phyloP scores from a whole-genome alignment of 2,888 invertebrate species.

The Eilema caniola region DNA sequence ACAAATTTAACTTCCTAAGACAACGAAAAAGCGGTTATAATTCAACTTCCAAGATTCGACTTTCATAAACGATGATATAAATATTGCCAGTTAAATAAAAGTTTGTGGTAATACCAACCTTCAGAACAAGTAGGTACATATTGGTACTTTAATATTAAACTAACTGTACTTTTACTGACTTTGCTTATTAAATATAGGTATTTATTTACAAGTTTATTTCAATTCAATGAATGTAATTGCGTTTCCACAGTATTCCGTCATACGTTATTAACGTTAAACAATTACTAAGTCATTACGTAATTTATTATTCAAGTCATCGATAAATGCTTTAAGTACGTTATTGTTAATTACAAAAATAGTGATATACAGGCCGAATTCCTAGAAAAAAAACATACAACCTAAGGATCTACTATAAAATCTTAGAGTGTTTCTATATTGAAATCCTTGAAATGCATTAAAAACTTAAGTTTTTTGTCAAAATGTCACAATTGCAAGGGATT shows the following conservation, averaged over 20 bases:
- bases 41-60: not conserved
- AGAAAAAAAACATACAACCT: slow-evolving; percentile 3
- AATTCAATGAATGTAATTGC: not conserved
- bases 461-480: too few species aligned
- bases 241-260: not conserved
- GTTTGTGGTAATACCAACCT: not conserved
- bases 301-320: not conserved
- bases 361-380: not conserved
- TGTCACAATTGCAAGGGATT: not conserved
- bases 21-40: not conserved
- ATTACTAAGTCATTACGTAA: not conserved
- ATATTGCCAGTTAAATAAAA: not conserved
- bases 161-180: not conserved
- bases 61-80: not conserved
- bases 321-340: not conserved
- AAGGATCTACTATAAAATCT: slow-evolving; percentile 1
- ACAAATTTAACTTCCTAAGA: not conserved
- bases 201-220: slow-evolving; percentile 12
- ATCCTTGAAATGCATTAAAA: too few species aligned
- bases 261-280: not conserved
- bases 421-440: too few species aligned
- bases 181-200: not conserved
- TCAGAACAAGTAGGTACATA: not conserved
- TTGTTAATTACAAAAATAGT: slow-evolving; percentile 7
- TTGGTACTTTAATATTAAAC: not conserved